A percentile compares a stretch with the other conserved stretches of the same genome.
Evolutionary conservation across 2,888 invertebrate genomes (phyloP).

Genomic region (Polylopha cassiicola): DNA sequence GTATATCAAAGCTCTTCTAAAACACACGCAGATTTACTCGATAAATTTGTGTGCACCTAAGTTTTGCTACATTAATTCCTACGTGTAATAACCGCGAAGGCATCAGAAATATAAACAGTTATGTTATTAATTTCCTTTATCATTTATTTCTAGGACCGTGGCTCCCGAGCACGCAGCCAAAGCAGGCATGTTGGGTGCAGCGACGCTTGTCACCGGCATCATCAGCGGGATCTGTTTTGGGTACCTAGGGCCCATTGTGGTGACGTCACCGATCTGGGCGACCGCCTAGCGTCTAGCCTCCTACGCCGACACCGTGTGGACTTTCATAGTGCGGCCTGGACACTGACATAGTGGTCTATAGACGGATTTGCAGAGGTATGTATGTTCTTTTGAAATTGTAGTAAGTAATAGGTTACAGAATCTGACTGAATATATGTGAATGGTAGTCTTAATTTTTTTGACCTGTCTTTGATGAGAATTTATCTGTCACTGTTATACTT

Average conservation of each 20-base stretch:
- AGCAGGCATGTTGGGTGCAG: constrained; percentile 98
- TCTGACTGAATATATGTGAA: no score
- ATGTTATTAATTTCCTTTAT: not conserved
- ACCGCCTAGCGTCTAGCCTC: constrained; percentile 49
- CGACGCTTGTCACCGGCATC: constrained; percentile 93
- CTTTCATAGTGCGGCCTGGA: constrained; percentile 32
- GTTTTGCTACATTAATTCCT: constrained; percentile 26
- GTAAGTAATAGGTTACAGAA: no score
- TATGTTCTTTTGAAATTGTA: no score
- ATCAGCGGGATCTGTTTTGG: constrained; percentile 88
- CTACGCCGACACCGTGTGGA: constrained; percentile 43
- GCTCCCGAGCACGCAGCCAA: constrained; percentile 88
- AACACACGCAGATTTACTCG: constrained; percentile 25
- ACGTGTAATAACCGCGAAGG: no score
- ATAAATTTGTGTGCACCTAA: constrained; percentile 29
- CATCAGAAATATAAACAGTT: no score
- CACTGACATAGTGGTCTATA: constrained; percentile 26
- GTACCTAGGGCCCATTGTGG: constrained; percentile 81
- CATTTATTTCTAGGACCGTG: constrained; percentile 79
- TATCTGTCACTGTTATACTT: no score
- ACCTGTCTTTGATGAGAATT: no score
- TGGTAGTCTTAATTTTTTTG: no score
- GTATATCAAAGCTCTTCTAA: constrained; percentile 25
- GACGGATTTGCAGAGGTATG: no score
- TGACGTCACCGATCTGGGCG: constrained; percentile 45